A percentile compares a stretch with the other conserved stretches of the same genome.
phyloP scores from a whole-genome alignment of 2,888 invertebrate species.

The Trichopoda pennipes region DNA sequence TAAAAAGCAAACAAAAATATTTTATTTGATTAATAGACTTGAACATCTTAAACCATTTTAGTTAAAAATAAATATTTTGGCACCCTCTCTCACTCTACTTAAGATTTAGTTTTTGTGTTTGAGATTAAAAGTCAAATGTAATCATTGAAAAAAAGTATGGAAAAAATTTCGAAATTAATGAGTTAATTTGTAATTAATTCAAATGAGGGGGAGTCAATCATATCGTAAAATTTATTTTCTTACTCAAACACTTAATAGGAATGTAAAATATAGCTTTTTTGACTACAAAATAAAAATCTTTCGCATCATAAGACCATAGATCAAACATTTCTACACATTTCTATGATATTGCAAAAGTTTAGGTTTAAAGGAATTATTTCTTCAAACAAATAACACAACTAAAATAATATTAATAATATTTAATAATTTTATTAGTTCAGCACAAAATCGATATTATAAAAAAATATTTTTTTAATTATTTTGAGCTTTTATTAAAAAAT shows the following conservation, averaged over 20 bases:
- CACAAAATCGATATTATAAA: too few species aligned
- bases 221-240: conserved; percentile 31
- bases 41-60: conserved; percentile 53
- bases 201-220: conserved; percentile 68
- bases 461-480: too few species aligned
- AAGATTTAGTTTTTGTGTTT: conserved; percentile 6
- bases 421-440: too few species aligned
- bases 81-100: conserved; percentile 52
- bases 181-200: conserved; percentile 67
- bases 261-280: conserved; percentile 32
- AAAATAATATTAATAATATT: too few species aligned
- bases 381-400: background rate
- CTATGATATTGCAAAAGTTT: background rate
- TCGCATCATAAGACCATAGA: conserved; percentile 58
- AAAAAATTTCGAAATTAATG: conserved; percentile 58
- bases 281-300: conserved; percentile 44
- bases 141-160: conserved; percentile 45
- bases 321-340: conserved; percentile 50
- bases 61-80: conserved; percentile 63
- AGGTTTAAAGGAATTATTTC: conserved; percentile 16
- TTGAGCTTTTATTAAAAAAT: too few species aligned
- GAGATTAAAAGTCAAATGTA: conserved; percentile 45
- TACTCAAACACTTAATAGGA: conserved; percentile 37
- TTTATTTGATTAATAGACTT: conserved; percentile 62
- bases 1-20: conserved; percentile 7